These are phyloP conservation scores for Leucopsar rothschildi DNA, from an alignment of 2,113 vertebrate genomes.

Conservation along the genomic window DNA sequence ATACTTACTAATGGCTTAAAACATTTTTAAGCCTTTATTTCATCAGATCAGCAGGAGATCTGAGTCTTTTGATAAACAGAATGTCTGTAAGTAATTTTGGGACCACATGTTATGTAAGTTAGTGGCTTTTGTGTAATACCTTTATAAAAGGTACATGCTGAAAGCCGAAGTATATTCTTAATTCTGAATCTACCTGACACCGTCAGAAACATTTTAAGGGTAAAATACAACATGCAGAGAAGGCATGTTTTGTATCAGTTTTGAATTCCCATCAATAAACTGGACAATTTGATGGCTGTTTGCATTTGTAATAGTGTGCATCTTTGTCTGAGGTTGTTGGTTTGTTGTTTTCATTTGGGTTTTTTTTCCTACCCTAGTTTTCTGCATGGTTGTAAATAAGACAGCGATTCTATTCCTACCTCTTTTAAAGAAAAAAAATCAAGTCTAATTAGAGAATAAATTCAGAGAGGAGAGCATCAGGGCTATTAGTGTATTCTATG, in stretches of 20 bases:
- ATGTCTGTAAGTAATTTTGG: constrained; percentile 64
- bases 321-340: constrained; percentile 37
- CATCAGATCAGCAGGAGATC: constrained; percentile 57
- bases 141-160: constrained; percentile 63
- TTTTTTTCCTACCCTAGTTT: background rate
- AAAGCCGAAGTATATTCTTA: constrained; percentile 64
- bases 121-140: constrained; percentile 61
- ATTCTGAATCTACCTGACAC: constrained; percentile 66
- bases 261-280: constrained; percentile 77
- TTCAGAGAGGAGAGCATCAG: constrained; percentile 5
- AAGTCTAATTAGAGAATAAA: background rate
- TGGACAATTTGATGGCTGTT: constrained; percentile 71
- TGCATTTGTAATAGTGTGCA: constrained; percentile 71
- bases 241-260: constrained; percentile 73
- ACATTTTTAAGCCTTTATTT: constrained; percentile 72
- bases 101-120: constrained; percentile 59
- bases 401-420: background rate
- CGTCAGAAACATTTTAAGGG: constrained; percentile 60
- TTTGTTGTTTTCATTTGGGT: background rate
- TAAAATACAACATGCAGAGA: constrained; percentile 52
- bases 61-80: constrained; percentile 68
- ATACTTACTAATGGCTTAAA: constrained; percentile 64
- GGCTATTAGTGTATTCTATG: background rate
- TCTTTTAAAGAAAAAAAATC: background rate
- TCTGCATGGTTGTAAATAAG: constrained; percentile 24